Evolutionary conservation across 2,797 vertebrate species (phyloP), one percentile per base, ranked within the genome.

Genomic region (Tragopan temminckii): DNA sequence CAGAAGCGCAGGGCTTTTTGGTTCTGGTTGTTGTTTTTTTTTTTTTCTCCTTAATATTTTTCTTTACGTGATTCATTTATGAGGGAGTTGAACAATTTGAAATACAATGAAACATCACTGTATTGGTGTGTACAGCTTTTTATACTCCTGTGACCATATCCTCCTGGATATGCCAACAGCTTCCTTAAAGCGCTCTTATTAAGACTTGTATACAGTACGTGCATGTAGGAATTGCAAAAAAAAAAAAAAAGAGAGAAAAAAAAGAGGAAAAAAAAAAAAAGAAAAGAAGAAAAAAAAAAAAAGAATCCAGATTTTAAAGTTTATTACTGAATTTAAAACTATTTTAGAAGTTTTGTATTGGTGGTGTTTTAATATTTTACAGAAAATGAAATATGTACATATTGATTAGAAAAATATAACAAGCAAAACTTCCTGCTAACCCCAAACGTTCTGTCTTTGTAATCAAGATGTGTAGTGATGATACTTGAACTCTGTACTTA

Each of bases 271-370:
- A 48, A 94, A 48, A 52, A 36, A 48, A 94, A 48, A 93, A 94
- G 90, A 96, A 97, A 97, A 96, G 59, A n/a, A n/a, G 61, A 78
- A 82, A 64, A 94, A 52, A 4, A 27, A 33, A 48, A 94, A 94
- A 93, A 96, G 97, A 97, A 96, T 92, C 85, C 95, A 97, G 97
- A 98, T 98, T 98, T 98, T 98, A 98, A 98, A 96, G 93, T 98
- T 98, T 98, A 98, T 98, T 98, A 98, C 97, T 97, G 97, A 98
- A 98, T 98, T 98, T 98, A 98, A 98, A 98, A 97, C 97, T 98
- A 98, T 98, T 98, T 98, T 98, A 98, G 97, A 98, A 98, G 97
- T 98, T 98, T 98, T 98, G 98, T 98, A 98, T 98, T 97, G 98
- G 98, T 98, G 97, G 97, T 98, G 98, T 98, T 98, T 98, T 98